Percentiles rank a stretch among this genome's conserved stretches.
phyloP scores from a whole-genome alignment of 2,797 vertebrate species.

The Delichon dasypus region DNA sequence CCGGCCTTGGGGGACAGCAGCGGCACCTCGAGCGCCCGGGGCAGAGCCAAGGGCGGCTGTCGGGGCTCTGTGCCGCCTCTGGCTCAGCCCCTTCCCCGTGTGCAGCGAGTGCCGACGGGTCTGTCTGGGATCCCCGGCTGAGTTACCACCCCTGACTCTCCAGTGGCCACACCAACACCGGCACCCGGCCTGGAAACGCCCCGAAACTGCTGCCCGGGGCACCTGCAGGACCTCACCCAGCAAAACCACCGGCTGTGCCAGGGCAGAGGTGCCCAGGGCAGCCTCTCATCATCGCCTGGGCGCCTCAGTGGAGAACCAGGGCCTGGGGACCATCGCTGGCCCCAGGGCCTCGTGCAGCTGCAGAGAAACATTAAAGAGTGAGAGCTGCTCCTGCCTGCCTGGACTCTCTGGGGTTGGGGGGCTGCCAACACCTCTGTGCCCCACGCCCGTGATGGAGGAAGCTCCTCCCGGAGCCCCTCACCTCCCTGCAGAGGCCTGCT shows the following conservation, averaged over 20 bases:
- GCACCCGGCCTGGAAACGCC: neutral
- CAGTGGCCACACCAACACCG: neutral
- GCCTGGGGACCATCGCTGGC: neutral
- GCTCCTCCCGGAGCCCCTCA: neutral
- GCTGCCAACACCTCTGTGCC: neutral
- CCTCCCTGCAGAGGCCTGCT: neutral
- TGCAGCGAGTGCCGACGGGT: accelerated
- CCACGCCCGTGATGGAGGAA: accelerated
- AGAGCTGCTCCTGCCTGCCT: neutral
- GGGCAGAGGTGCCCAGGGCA: neutral
- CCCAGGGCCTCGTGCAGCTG: neutral
- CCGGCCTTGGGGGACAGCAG: neutral
- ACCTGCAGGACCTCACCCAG: neutral
- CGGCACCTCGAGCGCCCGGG: accelerated
- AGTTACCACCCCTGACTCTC: neutral
- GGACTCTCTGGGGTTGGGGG: neutral
- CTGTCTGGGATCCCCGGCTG: neutral
- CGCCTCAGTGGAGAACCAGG: neutral
- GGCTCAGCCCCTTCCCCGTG: neutral
- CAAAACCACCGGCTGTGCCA: accelerated
- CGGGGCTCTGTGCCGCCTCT: accelerated
- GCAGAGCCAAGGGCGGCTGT: neutral
- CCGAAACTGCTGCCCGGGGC: accelerated
- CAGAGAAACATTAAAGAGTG: neutral
- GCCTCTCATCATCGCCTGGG: accelerated